Evolutionary conservation across 2,888 invertebrate genomes (phyloP), one percentile per base, ranked within the genome.

Genomic region (Melanostoma scalare): DNA sequence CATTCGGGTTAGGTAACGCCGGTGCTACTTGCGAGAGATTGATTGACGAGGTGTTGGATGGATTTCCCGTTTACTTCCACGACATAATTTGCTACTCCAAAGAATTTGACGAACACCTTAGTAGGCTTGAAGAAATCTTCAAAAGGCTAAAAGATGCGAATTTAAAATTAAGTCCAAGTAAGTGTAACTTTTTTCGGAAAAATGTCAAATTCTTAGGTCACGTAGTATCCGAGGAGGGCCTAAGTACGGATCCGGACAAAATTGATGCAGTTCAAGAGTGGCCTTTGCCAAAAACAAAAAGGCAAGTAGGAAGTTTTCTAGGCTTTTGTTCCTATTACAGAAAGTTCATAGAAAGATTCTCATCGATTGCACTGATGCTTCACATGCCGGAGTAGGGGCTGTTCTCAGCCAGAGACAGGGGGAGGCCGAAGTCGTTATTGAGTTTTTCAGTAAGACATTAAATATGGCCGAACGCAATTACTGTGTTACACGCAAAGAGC

Each of bases 41-140:
- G 3, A 86, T 82, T 85, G 73, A 82, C 60, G 36, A 6, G 31
- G 69, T 72, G 3, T 55, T 61, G 20, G 42, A 55, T 36, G 78
- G 78, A 2, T 56, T 75, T n/a, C 58, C 38, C 35, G 79, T 86
- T 3, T 85, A 85, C 61, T 63, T 85, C 1, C 85, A 86, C 42
- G 86, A 85, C 79, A 85, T 85, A 6, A 76, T 85, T 50, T 50
- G 75, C 6, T 68, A 74, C 31, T 77, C 80, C 2, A 78, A 67
- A 61, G 72, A 10, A 9, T 85, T 85, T 50, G 65, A 82, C n/a
- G 46, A 86, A 53, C 85, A 86, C 42, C n/a, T 76, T 3, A 5
- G 36, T 33, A 73, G 79, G 40, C 20, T 75, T 9, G 60, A 71
- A 44, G 44, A 56, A 6, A 38, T 55, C 8, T 63, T 65, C 6